These are phyloP conservation scores for Meda fulgida DNA, from an alignment of 2,797 vertebrate genomes.

Conservation along the genomic window DNA sequence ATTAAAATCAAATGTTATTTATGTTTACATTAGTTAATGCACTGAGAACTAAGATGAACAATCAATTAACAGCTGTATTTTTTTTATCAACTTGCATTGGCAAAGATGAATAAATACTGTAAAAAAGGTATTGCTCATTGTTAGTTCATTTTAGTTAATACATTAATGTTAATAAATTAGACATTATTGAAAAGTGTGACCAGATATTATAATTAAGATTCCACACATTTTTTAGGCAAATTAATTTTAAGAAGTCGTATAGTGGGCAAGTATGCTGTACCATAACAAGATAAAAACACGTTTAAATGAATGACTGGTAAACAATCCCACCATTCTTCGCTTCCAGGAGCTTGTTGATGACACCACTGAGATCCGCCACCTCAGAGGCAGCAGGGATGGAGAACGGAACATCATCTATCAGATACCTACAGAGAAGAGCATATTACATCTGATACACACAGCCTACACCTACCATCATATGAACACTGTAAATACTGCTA, in stretches of 20 bases:
- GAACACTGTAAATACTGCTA: not conserved
- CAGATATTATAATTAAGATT: not conserved
- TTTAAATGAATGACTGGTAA: not conserved
- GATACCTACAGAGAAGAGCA: conserved; percentile 76
- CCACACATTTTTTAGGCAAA: not conserved
- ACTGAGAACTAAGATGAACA: too few species aligned
- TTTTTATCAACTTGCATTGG: too few species aligned
- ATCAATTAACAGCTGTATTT: too few species aligned
- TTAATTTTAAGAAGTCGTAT: not conserved
- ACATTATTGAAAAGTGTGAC: too few species aligned
- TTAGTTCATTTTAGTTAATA: too few species aligned
- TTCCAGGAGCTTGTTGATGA: conserved; percentile 94
- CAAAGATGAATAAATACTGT: too few species aligned
- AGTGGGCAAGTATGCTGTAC: not conserved
- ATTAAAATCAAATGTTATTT: too few species aligned
- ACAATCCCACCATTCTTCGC: conserved; percentile 81
- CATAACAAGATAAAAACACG: not conserved
- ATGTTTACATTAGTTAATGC: too few species aligned
- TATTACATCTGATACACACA: not conserved
- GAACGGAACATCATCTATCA: conserved; percentile 92
- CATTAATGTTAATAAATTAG: too few species aligned
- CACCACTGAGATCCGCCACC: conserved; percentile 87
- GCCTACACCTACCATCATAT: not conserved
- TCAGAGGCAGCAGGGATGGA: conserved; percentile 91
- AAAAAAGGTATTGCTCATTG: too few species aligned